A percentile compares a stretch with the other conserved stretches of the same genome.
phyloP scores from a whole-genome alignment of 2,888 invertebrate species.

The Drosophila percnosoma region DNA sequence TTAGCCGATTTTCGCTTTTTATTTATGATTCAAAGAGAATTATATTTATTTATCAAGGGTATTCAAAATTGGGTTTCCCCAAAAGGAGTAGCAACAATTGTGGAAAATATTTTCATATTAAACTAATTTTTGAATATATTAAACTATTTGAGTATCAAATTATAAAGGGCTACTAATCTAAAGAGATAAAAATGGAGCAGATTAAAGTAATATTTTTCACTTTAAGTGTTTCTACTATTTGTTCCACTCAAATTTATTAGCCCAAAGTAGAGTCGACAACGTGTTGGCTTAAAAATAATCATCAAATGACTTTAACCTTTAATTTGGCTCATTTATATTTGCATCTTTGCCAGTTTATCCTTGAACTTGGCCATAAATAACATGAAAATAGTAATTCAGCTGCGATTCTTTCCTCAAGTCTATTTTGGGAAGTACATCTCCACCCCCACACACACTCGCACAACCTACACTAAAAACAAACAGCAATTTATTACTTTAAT shows the following conservation, averaged over 20 bases:
- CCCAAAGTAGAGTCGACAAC: not conserved
- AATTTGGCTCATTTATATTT: constrained; percentile 2
- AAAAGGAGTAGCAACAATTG: not conserved
- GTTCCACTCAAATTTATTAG: not conserved
- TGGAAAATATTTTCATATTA: not conserved
- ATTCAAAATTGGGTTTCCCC: not conserved
- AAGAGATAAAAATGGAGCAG: not conserved
- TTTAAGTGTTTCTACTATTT: not conserved
- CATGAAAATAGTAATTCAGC: not conserved
- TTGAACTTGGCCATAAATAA: constrained; percentile 57
- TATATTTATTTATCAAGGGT: not conserved
- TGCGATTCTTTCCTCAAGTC: constrained; percentile 7
- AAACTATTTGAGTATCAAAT: not conserved
- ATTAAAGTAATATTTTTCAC: not conserved
- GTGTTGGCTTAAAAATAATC: not conserved
- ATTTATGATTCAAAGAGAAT: not conserved
- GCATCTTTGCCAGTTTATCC: constrained; percentile 22
- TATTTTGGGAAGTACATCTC: not conserved
- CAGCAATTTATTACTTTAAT: constrained; percentile 68
- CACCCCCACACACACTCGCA: not conserved
- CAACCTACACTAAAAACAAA: constrained; percentile 17
- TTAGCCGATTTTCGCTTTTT: not conserved
- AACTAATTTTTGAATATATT: no score
- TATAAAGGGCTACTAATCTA: no score
- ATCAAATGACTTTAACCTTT: not conserved